Evolutionary conservation across 2,888 invertebrate species (phyloP).

Genomic region (Fissipunctia ypsillon): DNA sequence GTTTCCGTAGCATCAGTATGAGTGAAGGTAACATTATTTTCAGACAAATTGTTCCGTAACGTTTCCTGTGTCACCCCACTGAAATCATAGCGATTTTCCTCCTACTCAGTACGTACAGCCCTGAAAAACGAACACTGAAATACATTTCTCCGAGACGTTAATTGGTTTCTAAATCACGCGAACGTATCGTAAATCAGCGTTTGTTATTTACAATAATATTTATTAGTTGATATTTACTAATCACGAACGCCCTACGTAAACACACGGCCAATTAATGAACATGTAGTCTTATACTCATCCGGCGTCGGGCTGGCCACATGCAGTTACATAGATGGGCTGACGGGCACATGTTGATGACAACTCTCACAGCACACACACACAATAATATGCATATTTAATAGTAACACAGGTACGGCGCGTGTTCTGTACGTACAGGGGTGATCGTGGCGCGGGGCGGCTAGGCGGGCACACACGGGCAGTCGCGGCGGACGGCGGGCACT

Average conservation of each 20-base stretch:
- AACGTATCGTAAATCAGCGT: constrained; percentile 63
- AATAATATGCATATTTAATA: constrained; percentile 67
- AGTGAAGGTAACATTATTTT: constrained; percentile 34
- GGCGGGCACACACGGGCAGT: constrained; percentile 63
- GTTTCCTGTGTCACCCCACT: constrained; percentile 43
- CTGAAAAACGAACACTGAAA: constrained; percentile 56
- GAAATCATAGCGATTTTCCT: constrained; percentile 29
- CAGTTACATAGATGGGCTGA: constrained; percentile 41
- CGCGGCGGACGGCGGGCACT: constrained; percentile 71
- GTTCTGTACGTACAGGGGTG: constrained; percentile 64
- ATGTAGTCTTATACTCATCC: constrained; percentile 62
- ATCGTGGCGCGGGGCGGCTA: constrained; percentile 51
- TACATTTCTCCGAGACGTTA: constrained; percentile 61
- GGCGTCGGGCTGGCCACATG: constrained; percentile 36
- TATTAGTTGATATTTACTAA: constrained; percentile 60
- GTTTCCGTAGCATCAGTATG: constrained; percentile 7
- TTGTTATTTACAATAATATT: constrained; percentile 68
- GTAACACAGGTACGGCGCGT: constrained; percentile 70
- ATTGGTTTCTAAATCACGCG: constrained; percentile 70
- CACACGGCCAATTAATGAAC: constrained; percentile 60
- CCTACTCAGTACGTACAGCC: constrained; percentile 43
- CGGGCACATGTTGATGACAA: constrained; percentile 72
- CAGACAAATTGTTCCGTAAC: constrained; percentile 39
- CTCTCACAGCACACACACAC: constrained; percentile 74
- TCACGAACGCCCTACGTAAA: constrained; percentile 67